Percentiles rank a stretch among this genome's conserved stretches.
These are phyloP conservation scores for Poecilia velifera DNA, from an alignment of 2,797 vertebrate species.

Conservation along the genomic window DNA sequence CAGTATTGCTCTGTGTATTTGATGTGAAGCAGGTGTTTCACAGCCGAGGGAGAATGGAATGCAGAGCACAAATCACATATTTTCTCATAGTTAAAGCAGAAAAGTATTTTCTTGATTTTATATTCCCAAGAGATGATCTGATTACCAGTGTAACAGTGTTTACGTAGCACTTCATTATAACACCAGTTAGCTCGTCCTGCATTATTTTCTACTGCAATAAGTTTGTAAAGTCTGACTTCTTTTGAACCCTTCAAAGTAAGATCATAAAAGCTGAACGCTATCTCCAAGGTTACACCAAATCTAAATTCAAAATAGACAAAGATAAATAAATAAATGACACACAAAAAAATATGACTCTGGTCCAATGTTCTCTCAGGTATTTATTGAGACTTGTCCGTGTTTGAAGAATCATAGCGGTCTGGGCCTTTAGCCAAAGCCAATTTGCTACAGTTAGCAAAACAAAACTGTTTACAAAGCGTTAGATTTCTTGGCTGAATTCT, in stretches of 20 bases:
- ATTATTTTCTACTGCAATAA: not conserved
- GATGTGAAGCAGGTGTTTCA: not conserved
- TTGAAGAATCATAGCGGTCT: slow-evolving; percentile 9
- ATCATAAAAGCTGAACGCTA: not conserved
- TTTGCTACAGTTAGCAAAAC: slow-evolving; percentile 22
- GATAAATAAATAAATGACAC: not conserved
- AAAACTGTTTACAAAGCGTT: slow-evolving; percentile 34
- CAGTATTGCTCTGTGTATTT: not conserved
- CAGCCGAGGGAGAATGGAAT: not conserved
- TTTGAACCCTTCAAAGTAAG: not conserved
- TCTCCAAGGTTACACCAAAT: not conserved
- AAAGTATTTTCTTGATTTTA: not conserved
- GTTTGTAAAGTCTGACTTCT: not conserved
- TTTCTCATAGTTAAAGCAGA: not conserved
- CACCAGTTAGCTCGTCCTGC: not conserved
- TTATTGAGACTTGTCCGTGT: slow-evolving; percentile 15
- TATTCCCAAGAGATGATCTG: not conserved
- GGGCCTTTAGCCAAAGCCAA: slow-evolving; percentile 20
- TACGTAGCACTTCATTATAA: not conserved
- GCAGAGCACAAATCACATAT: not conserved
- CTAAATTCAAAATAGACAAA: not conserved
- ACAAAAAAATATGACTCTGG: not conserved
- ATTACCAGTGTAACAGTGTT: not conserved
- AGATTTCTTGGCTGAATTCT: slow-evolving; percentile 42
- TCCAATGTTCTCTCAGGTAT: not conserved